phyloP scores from a whole-genome alignment of 2,888 invertebrate genomes.

The Lysandra bellargus region DNA sequence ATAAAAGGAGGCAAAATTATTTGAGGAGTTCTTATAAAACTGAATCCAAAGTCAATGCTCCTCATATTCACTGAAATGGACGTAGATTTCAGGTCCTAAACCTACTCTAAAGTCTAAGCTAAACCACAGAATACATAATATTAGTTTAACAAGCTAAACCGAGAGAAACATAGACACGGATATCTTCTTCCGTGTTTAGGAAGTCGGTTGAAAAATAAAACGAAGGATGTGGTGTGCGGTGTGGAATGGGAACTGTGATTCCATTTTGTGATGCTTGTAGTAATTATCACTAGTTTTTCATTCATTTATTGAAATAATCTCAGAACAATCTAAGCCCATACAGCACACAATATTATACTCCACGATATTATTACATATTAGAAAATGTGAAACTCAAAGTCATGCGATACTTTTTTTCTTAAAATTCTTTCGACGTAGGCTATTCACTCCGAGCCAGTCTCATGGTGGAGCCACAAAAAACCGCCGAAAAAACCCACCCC shows the following conservation, averaged over 20 bases:
- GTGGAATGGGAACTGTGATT: not conserved
- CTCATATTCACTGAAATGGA: not conserved
- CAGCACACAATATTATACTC: not conserved
- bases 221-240: not conserved
- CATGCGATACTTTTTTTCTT: constrained; percentile 11
- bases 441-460: constrained; percentile 10
- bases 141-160: not conserved
- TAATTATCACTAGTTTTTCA: not conserved
- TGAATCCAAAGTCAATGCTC: too few relatives aligned
- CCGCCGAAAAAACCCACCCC: constrained; percentile 27
- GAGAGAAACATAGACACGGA: not conserved
- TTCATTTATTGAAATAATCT: not conserved
- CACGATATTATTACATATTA: not conserved
- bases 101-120: too few relatives aligned
- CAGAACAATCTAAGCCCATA: not conserved
- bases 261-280: not conserved
- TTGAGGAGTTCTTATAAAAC: too few relatives aligned
- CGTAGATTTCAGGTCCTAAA: too few relatives aligned
- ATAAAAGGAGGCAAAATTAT: too few relatives aligned
- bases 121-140: too few relatives aligned
- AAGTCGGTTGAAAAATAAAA: not conserved
- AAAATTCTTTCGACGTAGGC: constrained; percentile 8
- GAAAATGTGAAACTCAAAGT: constrained; percentile 19
- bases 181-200: not conserved
- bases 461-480: constrained; percentile 12